Evolutionary conservation across 2,888 invertebrate genomes (phyloP).

Genomic region (Dasypolia templi): DNA sequence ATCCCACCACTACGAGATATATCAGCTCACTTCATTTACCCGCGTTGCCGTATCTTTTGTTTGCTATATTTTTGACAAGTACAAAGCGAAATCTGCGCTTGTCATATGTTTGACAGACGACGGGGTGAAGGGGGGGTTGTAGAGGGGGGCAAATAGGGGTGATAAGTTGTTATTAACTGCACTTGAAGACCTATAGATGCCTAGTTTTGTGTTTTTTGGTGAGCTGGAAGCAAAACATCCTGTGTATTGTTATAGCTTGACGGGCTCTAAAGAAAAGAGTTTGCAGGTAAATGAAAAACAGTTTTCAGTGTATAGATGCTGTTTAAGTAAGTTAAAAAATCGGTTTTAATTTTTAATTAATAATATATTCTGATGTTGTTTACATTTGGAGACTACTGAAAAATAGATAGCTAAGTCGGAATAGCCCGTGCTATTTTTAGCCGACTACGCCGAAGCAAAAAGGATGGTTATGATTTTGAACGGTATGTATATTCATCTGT

Average conservation of each 20-base stretch:
- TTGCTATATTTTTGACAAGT: constrained; percentile 91
- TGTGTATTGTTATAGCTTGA: constrained; percentile 24
- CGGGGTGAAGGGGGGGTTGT: constrained; percentile 64
- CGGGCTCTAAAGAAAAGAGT: constrained; percentile 21
- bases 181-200: constrained; percentile 79
- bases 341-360: too few species aligned
- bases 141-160: constrained; percentile 71
- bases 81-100: constrained; percentile 90
- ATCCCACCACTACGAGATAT: constrained; percentile 84
- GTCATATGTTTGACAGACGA: constrained; percentile 90
- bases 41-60: constrained; percentile 89
- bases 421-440: too few species aligned
- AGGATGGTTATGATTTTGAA: too few species aligned
- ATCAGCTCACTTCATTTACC: constrained; percentile 90
- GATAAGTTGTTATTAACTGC: constrained; percentile 89
- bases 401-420: too few species aligned
- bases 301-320: not conserved
- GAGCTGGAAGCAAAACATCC: constrained; percentile 36
- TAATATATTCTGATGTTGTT: too few species aligned
- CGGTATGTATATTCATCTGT: too few species aligned
- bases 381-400: too few species aligned
- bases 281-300: constrained; percentile 9
- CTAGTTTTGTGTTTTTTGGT: constrained; percentile 59
- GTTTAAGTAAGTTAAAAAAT: too few species aligned
- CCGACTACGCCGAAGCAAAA: too few species aligned